Conservation (phyloP, 2,888 invertebrate genomes). For the Leptopterna dolabrata region DNA sequence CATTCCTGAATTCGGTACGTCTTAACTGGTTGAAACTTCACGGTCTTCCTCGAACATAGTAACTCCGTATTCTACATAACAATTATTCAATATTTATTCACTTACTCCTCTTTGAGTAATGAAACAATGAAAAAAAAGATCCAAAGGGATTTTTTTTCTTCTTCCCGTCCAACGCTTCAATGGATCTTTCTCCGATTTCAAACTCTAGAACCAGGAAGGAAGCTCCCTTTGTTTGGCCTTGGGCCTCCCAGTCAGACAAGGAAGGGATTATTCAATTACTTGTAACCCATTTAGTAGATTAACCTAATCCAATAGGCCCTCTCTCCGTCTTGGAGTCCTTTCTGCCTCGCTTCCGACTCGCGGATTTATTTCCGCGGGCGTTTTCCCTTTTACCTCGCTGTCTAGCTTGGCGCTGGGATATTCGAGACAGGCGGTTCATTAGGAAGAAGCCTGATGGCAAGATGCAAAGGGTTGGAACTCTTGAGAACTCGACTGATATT, state of each 20-base stretch:
- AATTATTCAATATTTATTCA: not conserved
- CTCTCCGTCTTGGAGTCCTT: slow-evolving; percentile 28
- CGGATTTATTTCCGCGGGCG: slow-evolving; percentile 42
- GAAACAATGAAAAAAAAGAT: not conserved
- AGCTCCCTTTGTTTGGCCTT: slow-evolving; percentile 46
- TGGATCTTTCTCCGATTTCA: slow-evolving; percentile 21
- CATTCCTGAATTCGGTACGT: too few relatives aligned
- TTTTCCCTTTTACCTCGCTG: not conserved
- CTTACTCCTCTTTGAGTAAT: not conserved
- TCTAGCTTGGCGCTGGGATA: not conserved
- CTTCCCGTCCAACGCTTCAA: slow-evolving; percentile 6
- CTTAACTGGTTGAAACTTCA: not conserved
- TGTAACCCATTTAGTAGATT: slow-evolving; percentile 55
- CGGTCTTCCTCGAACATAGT: not conserved
- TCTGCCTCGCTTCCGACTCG: not conserved
- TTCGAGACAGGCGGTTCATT: not conserved
- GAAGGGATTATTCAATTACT: slow-evolving; percentile 55
- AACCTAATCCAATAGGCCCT: slow-evolving; percentile 51
- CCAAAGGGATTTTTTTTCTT: not conserved
- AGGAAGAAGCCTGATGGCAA: not conserved
- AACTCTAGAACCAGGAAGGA: not conserved
- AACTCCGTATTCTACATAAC: not conserved
- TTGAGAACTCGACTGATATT: not conserved
- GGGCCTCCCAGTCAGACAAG: not conserved
- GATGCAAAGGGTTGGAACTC: not conserved